phyloP scores from a whole-genome alignment of 1,140 invertebrate species.

The Cydia pomonella region DNA sequence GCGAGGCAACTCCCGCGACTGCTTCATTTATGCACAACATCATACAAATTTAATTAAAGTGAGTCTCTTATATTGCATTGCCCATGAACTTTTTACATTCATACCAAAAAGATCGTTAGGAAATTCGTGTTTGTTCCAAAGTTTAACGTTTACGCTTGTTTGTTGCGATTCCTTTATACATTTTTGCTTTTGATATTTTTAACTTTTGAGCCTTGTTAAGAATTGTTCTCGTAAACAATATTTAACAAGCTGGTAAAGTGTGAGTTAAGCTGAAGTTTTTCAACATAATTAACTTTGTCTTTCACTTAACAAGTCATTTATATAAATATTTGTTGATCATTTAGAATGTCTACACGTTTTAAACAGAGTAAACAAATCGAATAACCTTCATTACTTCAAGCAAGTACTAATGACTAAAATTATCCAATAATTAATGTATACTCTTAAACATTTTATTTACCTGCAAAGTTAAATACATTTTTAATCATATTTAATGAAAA shows the following conservation, averaged over 20 bases:
- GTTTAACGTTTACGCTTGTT: conserved; percentile 42
- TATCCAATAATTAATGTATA: too few species aligned
- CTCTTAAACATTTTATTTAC: too few species aligned
- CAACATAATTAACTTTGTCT: neutral
- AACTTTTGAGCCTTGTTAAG: conserved; percentile 24
- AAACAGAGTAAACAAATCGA: too few species aligned
- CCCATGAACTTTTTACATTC: conserved; percentile 47
- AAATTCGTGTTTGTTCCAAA: conserved; percentile 51
- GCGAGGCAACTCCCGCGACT: conserved; percentile 32
- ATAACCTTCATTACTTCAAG: too few species aligned
- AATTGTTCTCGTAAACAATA: conserved; percentile 5
- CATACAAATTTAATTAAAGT: conserved; percentile 57
- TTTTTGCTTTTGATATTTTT: conserved; percentile 26
- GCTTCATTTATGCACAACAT: conserved; percentile 43
- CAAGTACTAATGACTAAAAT: too few species aligned
- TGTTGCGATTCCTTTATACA: conserved; percentile 37
- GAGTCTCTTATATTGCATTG: conserved; percentile 44
- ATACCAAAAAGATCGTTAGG: conserved; percentile 46
- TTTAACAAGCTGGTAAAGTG: neutral
- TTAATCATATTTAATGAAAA: too few species aligned
- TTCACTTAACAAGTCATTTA: too few species aligned
- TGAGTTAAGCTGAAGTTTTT: neutral
- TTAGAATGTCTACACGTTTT: neutral
- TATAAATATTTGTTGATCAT: too few species aligned
- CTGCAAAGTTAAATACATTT: too few species aligned